Percentiles rank a stretch among this genome's conserved stretches.
These are phyloP conservation scores for Cariama cristata DNA, from an alignment of 2,113 vertebrate genomes.

Conservation along the genomic window DNA sequence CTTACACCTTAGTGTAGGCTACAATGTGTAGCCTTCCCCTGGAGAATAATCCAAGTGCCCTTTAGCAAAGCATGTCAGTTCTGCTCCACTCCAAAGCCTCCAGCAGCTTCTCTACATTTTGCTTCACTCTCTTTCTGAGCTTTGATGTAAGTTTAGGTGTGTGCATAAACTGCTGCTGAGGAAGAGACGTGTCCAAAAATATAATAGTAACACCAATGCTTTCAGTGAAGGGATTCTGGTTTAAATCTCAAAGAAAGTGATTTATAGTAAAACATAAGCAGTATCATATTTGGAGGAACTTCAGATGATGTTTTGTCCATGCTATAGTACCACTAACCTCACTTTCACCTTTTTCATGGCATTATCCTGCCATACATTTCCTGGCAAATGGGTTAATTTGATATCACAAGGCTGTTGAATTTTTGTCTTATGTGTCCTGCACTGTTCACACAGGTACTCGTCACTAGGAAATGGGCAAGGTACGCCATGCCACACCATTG, in stretches of 20 bases:
- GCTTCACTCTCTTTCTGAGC: neutral
- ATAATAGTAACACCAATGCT: neutral
- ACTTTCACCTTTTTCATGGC: neutral
- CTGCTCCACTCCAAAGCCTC: neutral
- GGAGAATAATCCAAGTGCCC: neutral
- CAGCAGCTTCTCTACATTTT: neutral
- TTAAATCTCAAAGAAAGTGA: neutral
- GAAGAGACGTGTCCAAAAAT: neutral
- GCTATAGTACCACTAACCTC: neutral
- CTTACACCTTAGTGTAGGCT: neutral
- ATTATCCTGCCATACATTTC: neutral
- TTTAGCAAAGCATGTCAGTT: neutral
- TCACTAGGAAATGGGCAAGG: neutral
- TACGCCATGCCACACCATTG: neutral
- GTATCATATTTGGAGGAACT: neutral
- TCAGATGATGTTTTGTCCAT: neutral
- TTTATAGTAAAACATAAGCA: neutral
- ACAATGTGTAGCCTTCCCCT: accelerated
- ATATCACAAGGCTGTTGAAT: neutral
- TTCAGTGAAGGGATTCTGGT: neutral
- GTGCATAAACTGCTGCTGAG: neutral
- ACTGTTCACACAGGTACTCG: neutral
- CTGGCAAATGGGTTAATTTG: neutral
- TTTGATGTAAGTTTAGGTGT: neutral
- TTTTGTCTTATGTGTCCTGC: neutral